These are phyloP conservation scores for Drosophila setosimentum DNA, from an alignment of 2,888 invertebrate genomes.

Conservation along the genomic window DNA sequence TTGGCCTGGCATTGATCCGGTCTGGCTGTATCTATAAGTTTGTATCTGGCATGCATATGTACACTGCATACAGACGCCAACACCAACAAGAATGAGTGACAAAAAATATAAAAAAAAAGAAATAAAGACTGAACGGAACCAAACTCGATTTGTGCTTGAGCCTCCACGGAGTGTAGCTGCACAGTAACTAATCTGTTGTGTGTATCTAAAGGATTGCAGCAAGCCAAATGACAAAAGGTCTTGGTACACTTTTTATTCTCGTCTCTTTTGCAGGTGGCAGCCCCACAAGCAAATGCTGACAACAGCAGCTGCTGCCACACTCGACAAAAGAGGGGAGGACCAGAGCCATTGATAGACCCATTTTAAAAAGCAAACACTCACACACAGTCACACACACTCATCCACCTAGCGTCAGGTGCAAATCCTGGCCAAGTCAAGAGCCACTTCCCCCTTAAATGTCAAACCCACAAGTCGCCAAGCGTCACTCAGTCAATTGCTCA, in stretches of 20 bases:
- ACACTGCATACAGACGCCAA: conserved; percentile 53
- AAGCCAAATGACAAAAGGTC: conserved; percentile 65
- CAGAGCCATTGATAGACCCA: conserved; percentile 50
- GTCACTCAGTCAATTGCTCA: conserved; percentile 80
- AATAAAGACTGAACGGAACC: conserved; percentile 10
- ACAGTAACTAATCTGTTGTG: conserved; percentile 79
- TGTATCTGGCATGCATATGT: conserved; percentile 70
- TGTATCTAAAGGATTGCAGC: conserved; percentile 83
- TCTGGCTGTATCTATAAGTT: conserved; percentile 71
- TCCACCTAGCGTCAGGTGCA: conserved; percentile 52
- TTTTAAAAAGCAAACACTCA: conserved; percentile 24
- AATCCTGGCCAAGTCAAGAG: conserved; percentile 68
- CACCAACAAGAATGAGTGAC: conserved; percentile 46
- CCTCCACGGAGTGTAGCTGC: conserved; percentile 22
- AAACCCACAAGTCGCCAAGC: conserved; percentile 43
- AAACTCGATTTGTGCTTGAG: conserved; percentile 58
- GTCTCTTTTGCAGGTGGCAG: conserved; percentile 40
- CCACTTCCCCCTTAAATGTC: conserved; percentile 21
- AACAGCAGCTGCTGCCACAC: conserved; percentile 25
- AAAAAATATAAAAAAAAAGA: conserved; percentile 40
- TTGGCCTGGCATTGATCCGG: conserved; percentile 46
- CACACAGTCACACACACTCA: conserved; percentile 14
- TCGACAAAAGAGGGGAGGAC: neutral
- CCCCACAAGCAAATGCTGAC: conserved; percentile 18
- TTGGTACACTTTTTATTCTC: conserved; percentile 9